Base-by-base conservation (phyloP, 2,797 vertebrate species). In the Acrossocheilus wenchowensis region DNA sequence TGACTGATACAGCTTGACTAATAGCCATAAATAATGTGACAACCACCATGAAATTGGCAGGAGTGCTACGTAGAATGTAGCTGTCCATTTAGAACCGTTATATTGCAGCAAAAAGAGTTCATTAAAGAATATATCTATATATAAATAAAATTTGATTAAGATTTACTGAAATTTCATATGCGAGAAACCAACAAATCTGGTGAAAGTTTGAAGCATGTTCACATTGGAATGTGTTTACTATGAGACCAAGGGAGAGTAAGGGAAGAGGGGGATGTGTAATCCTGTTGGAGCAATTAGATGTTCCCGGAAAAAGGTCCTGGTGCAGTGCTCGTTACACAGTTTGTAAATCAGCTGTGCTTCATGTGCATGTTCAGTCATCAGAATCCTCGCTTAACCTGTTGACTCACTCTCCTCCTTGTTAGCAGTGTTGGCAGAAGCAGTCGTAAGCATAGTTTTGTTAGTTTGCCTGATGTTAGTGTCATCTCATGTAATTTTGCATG, bases 261-360 rank as follows among this genome's bases (percentile, higher is more conserved):
- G 50, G 36, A 78, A 78, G 45, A 78, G 39, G 68, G 36, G n/a
- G 36, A 79, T 62, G 43, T 50, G 14, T 88, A 90, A 86, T 88
- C 87, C 86, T 77, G 10, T 68, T 84, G 86, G 34, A 90, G 73
- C 64, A 68, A 78, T 87, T 86, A 36, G 39, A 60, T 85, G 19
- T 89, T 81, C 82, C 82, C 82, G 83, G 90, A 89, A 88, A 90
- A 85, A 78, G 26, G 68, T 84, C 45, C 64, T 66, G 75, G 45
- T 80, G 82, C 74, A 77, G 78, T 66, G 86, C 85, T 78, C 78
- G 85, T 87, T 88, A 75, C 48, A 60, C 82, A 52, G 72, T 48
- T 66, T 72, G 88, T 81, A 86, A 90, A 90, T 90, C 89, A 84
- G 57, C 80, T 73, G n/a, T 78, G 52, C 34, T 83, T 83, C 69